phyloP scores from a whole-genome alignment of 2,113 vertebrate genomes.

The Cottus gobio region DNA sequence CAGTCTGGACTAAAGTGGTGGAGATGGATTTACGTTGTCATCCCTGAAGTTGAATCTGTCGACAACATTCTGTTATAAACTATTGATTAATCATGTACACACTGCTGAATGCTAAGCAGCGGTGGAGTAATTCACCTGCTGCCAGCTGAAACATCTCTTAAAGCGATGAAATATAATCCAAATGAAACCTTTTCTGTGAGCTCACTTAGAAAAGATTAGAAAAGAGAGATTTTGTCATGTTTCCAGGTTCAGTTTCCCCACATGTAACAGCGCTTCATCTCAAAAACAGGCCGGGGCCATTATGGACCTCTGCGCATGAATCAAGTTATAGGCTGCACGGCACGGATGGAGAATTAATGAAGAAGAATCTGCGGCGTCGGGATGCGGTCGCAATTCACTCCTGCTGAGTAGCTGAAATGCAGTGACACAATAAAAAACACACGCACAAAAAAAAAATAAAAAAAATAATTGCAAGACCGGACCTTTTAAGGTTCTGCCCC shows the following conservation, averaged over 20 bases:
- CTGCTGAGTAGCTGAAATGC: constrained; percentile 75
- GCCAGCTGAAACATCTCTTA: constrained; percentile 11
- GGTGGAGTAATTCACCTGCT: constrained; percentile 23
- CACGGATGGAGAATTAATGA: constrained; percentile 59
- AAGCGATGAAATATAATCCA: constrained; percentile 23
- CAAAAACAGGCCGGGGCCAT: constrained; percentile 51
- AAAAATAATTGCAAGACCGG: constrained; percentile 52
- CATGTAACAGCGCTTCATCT: constrained; percentile 28
- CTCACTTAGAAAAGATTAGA: constrained; percentile 6
- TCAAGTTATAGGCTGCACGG: constrained; percentile 55
- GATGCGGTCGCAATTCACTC: constrained; percentile 64
- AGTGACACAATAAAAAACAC: constrained; percentile 64
- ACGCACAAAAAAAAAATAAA: constrained; percentile 28
- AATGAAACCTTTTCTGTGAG: constrained; percentile 34
- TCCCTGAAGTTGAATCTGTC: background rate
- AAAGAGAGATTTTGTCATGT: constrained; percentile 40
- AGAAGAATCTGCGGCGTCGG: constrained; percentile 64
- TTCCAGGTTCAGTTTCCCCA: constrained; percentile 40
- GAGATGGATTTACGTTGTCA: background rate
- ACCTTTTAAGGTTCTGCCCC: constrained; percentile 78
- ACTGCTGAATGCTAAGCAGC: background rate
- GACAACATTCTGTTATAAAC: background rate
- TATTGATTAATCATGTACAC: background rate
- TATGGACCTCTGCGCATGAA: constrained; percentile 37
- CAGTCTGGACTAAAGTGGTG: background rate